phyloP scores from a whole-genome alignment of 2,113 vertebrate genomes.

The Climacteris rufus region DNA sequence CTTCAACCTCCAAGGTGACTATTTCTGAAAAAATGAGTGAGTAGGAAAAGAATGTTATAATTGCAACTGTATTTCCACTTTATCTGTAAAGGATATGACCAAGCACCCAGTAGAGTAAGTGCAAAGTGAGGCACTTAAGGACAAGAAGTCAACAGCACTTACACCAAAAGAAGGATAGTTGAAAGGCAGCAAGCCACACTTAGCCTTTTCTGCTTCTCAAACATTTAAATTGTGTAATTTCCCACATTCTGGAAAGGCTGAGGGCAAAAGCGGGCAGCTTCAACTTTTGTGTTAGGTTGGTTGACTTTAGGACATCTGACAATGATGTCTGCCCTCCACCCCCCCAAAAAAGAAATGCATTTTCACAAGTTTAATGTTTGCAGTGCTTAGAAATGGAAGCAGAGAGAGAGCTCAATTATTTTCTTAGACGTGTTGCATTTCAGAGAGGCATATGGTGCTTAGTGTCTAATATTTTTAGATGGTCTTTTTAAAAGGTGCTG shows the following conservation, averaged over 20 bases:
- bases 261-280: neutral
- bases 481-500: neutral
- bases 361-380: neutral
- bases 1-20: neutral
- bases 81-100: slow-evolving; percentile 25
- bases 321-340: neutral
- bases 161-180: neutral
- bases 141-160: neutral
- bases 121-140: slow-evolving; percentile 38
- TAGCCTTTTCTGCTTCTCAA: neutral
- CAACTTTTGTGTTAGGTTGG: neutral
- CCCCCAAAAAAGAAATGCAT: neutral
- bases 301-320: neutral
- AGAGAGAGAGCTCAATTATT: neutral
- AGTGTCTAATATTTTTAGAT: neutral
- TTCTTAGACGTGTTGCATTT: neutral
- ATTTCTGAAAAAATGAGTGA: neutral
- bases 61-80: neutral
- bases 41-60: slow-evolving; percentile 8
- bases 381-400: neutral
- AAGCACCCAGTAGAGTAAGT: slow-evolving; percentile 15
- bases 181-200: neutral
- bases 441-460: neutral
- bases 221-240: neutral
- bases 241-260: neutral